phyloP scores from a whole-genome alignment of 2,113 vertebrate genomes.

The Chlorodrepanis virens region DNA sequence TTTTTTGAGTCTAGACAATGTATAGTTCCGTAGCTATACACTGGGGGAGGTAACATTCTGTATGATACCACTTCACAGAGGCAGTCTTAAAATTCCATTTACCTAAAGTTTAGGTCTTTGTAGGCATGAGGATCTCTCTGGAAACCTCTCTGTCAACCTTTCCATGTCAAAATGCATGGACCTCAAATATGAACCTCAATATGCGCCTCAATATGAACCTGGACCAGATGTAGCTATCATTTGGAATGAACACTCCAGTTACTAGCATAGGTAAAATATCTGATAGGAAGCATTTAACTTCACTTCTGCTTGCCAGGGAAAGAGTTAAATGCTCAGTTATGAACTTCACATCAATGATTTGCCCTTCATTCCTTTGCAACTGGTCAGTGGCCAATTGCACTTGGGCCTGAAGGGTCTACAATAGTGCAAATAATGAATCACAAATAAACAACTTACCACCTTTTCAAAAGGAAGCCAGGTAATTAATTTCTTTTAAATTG shows the following conservation, averaged over 20 bases:
- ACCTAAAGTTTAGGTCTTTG: neutral
- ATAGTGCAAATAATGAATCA: neutral
- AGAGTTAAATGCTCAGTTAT: neutral
- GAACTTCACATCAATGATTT: neutral
- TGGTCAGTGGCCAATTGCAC: neutral
- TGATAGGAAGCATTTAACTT: neutral
- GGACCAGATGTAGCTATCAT: neutral
- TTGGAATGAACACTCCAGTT: neutral
- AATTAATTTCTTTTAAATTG: constrained; percentile 21
- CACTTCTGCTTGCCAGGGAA: neutral
- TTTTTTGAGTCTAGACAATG: neutral
- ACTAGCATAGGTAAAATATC: neutral
- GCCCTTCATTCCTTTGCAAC: neutral
- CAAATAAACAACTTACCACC: neutral
- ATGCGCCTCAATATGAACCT: neutral
- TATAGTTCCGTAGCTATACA: neutral
- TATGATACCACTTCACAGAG: neutral
- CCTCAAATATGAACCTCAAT: neutral
- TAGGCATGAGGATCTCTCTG: neutral
- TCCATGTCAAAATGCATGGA: neutral
- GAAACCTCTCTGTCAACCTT: neutral
- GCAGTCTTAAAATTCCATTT: neutral
- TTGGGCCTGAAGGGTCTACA: neutral
- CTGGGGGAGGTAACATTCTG: neutral
- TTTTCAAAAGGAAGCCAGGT: neutral